Base-by-base conservation (phyloP, 2,888 invertebrate genomes). In the Aromia moschata region DNA sequence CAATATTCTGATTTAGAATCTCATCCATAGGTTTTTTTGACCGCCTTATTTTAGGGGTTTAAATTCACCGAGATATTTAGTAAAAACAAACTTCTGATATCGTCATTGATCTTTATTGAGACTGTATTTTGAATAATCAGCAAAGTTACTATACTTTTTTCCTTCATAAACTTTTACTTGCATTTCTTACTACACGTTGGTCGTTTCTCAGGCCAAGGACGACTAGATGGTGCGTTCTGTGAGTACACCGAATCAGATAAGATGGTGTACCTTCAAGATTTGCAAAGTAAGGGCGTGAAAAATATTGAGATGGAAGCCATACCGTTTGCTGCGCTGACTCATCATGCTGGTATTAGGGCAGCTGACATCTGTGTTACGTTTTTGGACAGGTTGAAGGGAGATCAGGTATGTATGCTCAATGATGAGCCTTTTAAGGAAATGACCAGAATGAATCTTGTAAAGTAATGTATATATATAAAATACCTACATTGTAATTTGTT, bases 251-350 rank as follows among this genome's bases (percentile, higher is more conserved):
- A 93, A 76, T 81, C 85, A n/a, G 96, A 98, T 65, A 97, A 96
- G 82, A 88, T 93, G 86, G 89, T 89, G 44, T 98, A 94, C 78
- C 82, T 98, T 71, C 86, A 87, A 68, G 85, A 87, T 67, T 77
- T 96, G 62, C 87, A 89, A 64, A 86, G 88, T 61, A 83, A 87
- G 44, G 96, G 95, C 1, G 93, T 98, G 10, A 87, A 92, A 16
- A 98, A 98, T 81, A 96, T 98, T 72, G 98, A 98, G 83, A 97
- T 97, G 98, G 98, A 98, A 82, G 92, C 93, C 33, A 85, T 94
- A 5, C 91, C 93, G 10, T 97, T 98, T 78, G 94, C 96, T 0
- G 96, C 97, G 1, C 86, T 97, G 52, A 96, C 96, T 17, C 91
- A 94, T 78, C 93, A 94, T 79, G 96, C 97, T 5, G 94, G 95